These are phyloP conservation scores for Manis crassicaudata DNA, from an alignment of 2,797 vertebrate species.

Conservation along the genomic window DNA sequence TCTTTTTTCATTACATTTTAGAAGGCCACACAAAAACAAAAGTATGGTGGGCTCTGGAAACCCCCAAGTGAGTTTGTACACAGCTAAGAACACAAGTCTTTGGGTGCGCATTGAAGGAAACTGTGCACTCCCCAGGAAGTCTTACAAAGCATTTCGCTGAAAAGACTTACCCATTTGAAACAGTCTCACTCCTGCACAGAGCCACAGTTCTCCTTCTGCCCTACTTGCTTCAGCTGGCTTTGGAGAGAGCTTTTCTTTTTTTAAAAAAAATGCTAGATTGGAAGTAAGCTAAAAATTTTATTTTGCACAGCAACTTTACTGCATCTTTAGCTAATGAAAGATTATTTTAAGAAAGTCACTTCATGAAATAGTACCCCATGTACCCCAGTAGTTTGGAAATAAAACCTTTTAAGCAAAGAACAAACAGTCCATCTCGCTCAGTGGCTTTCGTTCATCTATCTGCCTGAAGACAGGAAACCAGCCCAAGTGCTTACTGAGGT, in stretches of 20 bases:
- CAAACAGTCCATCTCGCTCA: neutral
- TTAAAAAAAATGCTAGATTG: neutral
- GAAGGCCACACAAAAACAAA: neutral
- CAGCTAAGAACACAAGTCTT: neutral
- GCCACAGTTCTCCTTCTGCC: neutral
- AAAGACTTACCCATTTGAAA: neutral
- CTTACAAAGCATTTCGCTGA: neutral
- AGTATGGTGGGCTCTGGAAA: neutral
- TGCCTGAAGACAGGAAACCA: neutral
- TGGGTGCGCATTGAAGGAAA: neutral
- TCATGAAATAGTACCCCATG: neutral
- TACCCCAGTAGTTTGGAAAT: neutral
- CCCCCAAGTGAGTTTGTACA: neutral
- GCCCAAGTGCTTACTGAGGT: neutral
- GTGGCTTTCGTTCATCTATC: slow-evolving; percentile 16
- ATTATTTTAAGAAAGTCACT: slow-evolving; percentile 37
- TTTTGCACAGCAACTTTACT: neutral
- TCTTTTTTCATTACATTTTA: neutral
- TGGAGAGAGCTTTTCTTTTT: neutral
- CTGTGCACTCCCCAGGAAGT: neutral
- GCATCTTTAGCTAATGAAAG: neutral
- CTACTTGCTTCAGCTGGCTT: neutral
- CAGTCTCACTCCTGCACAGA: neutral
- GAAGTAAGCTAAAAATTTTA: neutral
- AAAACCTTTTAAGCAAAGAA: neutral